Base-by-base conservation (phyloP, 2,888 invertebrate genomes). In the Pteria penguin region DNA sequence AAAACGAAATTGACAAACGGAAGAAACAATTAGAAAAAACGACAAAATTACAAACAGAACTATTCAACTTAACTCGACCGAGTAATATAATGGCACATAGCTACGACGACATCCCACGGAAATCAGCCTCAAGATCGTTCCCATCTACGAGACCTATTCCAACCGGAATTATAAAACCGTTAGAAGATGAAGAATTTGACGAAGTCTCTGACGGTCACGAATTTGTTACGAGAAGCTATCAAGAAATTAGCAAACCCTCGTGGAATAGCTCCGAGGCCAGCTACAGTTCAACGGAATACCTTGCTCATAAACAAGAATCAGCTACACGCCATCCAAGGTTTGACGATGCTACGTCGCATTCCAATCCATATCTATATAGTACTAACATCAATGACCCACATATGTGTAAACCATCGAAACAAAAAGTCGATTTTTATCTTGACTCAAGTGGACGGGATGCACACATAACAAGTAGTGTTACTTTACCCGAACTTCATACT, bases 1-100 rank as follows among this genome's bases (percentile, higher is more conserved):
- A 94, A 82, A 93, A 93, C 58, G 95, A 95, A 88, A 94, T 95
- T 76, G 94, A 94, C 14, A 91, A 94, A 68, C 91, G 95, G n/a
- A 92, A 94, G 60, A 93, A 93, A 82, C 94, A 94, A 84, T 93
- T 95, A 75, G 94, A 94, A 82, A 94, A 94, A 81, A 93, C 94
- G 77, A 93, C 93, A n/a, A 91, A 93, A 8, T 89, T 94, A 45
- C 82, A 85, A 63, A 92, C 93, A 63, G 94, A 94, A 84, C 89
- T 94, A 24, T 87, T 93, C 62, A 92, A 93, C 76, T 77, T 90
- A 65, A 83, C 87, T 2, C 83, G 87, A 65, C 82, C 86, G 11
- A 84, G 86, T 31, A 87, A 88, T 63, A 85, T 85, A 65, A 82
- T 88, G 77, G 83, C 87, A 14, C 88, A 88, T 67, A 89, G 88